Conservation (phyloP, 2,888 invertebrate species). For the Axea sp. region DNA sequence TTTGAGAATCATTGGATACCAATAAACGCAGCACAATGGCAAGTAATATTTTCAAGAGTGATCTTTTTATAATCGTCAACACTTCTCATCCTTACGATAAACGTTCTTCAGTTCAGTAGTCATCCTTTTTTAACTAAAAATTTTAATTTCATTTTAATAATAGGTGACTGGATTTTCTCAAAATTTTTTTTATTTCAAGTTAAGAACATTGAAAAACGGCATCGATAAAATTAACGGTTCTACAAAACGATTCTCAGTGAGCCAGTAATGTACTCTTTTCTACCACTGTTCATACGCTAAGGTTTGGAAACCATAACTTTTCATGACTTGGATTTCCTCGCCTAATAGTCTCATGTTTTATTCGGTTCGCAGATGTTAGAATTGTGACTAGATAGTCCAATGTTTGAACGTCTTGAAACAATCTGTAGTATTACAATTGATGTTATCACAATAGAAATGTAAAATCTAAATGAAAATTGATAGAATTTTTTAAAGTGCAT, state of each 20-base stretch:
- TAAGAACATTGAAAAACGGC: conserved; percentile 6
- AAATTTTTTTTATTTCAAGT: background rate
- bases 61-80: conserved; percentile 33
- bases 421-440: background rate
- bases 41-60: conserved; percentile 9
- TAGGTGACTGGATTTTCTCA: background rate
- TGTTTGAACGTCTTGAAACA: background rate
- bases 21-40: conserved; percentile 23
- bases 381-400: background rate
- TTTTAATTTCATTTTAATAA: no score
- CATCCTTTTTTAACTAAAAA: no score
- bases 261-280: conserved; percentile 13
- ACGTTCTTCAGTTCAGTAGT: no score
- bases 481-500: no score
- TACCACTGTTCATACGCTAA: conserved; percentile 10
- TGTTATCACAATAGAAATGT: no score
- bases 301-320: conserved; percentile 26
- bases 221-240: conserved; percentile 35
- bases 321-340: conserved; percentile 28
- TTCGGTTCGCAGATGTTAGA: background rate
- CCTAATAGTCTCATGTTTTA: conserved; percentile 29
- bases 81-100: conserved; percentile 17
- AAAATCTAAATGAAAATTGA: no score
- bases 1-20: conserved; percentile 16
- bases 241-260: conserved; percentile 15